A percentile compares a stretch with the other conserved stretches of the same genome.
These are phyloP conservation scores for Neodon shergylaensis DNA, from an alignment of 2,113 vertebrate species.

Conservation along the genomic window DNA sequence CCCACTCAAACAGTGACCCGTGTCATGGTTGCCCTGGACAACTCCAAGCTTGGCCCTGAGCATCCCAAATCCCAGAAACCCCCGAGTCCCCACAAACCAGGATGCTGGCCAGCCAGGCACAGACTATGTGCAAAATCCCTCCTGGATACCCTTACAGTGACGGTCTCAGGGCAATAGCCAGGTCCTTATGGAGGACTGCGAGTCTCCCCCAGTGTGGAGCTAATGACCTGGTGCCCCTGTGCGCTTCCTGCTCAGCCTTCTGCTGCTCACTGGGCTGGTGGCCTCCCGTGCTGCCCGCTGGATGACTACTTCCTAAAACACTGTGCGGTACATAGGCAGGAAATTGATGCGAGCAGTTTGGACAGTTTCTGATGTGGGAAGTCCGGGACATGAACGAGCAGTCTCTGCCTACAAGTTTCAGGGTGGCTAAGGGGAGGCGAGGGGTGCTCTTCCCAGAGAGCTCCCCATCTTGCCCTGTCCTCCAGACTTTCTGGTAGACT, in stretches of 20 bases:
- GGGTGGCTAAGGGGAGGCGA: background rate
- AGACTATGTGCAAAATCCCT: too few relatives aligned
- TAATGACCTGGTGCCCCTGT: rapidly evolving
- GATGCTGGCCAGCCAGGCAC: background rate
- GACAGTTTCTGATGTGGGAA: too few relatives aligned
- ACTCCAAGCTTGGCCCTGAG: too few relatives aligned
- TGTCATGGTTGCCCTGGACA: too few relatives aligned
- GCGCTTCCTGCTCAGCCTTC: rapidly evolving
- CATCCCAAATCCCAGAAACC: background rate
- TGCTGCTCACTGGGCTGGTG: too few relatives aligned
- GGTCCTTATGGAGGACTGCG: background rate
- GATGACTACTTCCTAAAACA: rapidly evolving
- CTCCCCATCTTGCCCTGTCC: too few relatives aligned
- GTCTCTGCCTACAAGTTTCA: too few relatives aligned
- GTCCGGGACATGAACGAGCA: too few relatives aligned
- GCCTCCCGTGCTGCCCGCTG: background rate
- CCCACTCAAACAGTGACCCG: background rate
- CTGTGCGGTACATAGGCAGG: rapidly evolving
- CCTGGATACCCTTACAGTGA: background rate
- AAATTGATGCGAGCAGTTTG: background rate
- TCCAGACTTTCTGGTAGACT: background rate
- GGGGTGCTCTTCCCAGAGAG: background rate
- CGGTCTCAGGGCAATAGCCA: background rate
- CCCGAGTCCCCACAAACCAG: background rate
- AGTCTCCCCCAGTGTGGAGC: background rate